These are phyloP conservation scores for Apantesis nais DNA, from an alignment of 2,888 invertebrate species.

Conservation along the genomic window DNA sequence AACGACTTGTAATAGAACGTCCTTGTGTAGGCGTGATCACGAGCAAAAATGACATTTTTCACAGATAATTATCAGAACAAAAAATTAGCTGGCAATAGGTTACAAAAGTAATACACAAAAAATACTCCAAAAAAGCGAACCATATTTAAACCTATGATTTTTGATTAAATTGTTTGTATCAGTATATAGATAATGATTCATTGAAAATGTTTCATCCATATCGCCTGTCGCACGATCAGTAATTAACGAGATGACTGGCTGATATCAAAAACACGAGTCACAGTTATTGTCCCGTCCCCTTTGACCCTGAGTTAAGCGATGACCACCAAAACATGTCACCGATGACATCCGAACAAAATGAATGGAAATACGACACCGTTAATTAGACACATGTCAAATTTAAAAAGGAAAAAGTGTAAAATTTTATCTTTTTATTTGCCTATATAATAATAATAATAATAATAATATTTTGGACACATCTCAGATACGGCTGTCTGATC, in stretches of 20 bases:
- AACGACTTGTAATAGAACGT: no score
- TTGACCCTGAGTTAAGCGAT: conserved; percentile 53
- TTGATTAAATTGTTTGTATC: conserved; percentile 44
- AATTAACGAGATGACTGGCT: conserved; percentile 69
- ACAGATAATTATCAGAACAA: neutral
- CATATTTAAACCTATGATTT: conserved; percentile 23
- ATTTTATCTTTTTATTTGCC: no score
- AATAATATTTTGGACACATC: no score
- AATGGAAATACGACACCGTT: conserved; percentile 26
- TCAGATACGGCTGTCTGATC: no score
- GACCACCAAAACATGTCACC: conserved; percentile 44
- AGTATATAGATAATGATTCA: conserved; percentile 42
- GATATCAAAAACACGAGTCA: conserved; percentile 62
- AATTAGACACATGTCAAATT: neutral
- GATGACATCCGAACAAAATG: conserved; percentile 28
- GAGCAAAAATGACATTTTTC: neutral
- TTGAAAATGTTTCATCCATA: conserved; percentile 48
- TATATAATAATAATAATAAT: no score
- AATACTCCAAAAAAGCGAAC: neutral
- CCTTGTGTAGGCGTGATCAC: no score
- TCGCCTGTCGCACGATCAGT: conserved; percentile 55
- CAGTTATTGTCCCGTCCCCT: conserved; percentile 60
- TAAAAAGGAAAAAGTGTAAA: no score
- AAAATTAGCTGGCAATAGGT: neutral
- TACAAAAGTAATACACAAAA: neutral